Conservation (phyloP, 1,140 invertebrate genomes). For the Sipha flava region DNA sequence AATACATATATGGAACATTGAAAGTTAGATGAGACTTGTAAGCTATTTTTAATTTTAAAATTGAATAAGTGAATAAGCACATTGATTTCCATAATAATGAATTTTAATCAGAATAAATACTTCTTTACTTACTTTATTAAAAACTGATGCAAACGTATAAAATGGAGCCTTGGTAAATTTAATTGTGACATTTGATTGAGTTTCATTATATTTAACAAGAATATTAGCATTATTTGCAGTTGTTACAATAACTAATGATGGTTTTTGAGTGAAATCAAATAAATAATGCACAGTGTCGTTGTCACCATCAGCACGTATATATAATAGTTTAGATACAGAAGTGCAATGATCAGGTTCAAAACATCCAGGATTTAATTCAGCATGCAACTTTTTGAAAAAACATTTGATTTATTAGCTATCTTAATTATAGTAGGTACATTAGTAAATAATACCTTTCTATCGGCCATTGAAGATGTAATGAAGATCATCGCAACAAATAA, state of each 20-base stretch:
- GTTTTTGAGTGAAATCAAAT: background rate
- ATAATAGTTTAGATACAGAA: background rate
- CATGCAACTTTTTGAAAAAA: background rate
- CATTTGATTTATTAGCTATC: background rate
- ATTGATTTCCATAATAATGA: no score
- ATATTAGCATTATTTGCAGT: background rate
- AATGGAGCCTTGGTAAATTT: background rate
- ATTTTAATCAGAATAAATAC: background rate
- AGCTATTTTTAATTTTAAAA: no score
- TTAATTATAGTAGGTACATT: background rate
- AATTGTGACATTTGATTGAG: background rate
- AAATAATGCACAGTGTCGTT: constrained; percentile 8
- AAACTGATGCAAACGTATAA: background rate
- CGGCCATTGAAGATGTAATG: background rate
- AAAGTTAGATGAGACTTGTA: no score
- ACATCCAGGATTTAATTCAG: constrained; percentile 8
- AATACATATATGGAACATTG: no score
- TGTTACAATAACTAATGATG: background rate
- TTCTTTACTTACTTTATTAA: constrained; percentile 8
- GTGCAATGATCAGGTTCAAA: background rate
- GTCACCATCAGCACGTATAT: background rate
- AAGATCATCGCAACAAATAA: background rate
- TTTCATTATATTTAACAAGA: background rate
- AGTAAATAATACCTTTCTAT: background rate
- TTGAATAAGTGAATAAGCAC: no score